Conservation (phyloP, 2,888 invertebrate genomes). For the Urechis unicinctus region DNA sequence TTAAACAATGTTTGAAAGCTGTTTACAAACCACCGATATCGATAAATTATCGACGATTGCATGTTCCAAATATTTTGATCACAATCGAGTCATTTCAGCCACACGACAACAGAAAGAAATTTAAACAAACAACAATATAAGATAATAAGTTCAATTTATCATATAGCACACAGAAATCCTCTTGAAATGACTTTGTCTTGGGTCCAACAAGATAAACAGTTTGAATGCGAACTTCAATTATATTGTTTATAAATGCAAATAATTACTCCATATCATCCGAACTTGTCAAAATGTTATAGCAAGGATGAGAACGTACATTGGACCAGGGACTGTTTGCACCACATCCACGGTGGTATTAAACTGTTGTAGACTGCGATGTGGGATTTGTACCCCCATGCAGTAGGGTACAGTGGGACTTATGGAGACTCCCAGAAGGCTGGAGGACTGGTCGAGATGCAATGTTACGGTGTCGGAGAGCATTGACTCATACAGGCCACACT, state of each 20-base stretch:
- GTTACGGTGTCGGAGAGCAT: neutral
- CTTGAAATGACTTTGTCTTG: too few species aligned
- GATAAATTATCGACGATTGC: too few species aligned
- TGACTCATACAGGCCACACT: neutral
- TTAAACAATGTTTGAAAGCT: too few species aligned
- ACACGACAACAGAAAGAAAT: too few species aligned
- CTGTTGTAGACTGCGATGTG: neutral
- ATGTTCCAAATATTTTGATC: too few species aligned
- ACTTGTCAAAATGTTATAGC: too few species aligned
- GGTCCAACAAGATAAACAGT: neutral
- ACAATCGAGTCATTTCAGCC: too few species aligned
- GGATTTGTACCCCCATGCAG: neutral
- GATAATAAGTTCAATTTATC: too few species aligned
- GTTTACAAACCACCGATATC: too few species aligned
- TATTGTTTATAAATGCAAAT: too few species aligned
- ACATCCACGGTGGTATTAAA: slow-evolving; percentile 1
- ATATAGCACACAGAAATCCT: too few species aligned
- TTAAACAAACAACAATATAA: too few species aligned
- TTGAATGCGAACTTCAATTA: neutral
- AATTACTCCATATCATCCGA: neutral
- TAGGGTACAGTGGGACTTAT: neutral
- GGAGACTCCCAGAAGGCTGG: neutral
- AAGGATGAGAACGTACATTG: neutral
- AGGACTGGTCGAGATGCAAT: neutral
- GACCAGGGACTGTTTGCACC: neutral